phyloP scores from a whole-genome alignment of 2,888 invertebrate genomes.

The Macrosoma leucophasiata region DNA sequence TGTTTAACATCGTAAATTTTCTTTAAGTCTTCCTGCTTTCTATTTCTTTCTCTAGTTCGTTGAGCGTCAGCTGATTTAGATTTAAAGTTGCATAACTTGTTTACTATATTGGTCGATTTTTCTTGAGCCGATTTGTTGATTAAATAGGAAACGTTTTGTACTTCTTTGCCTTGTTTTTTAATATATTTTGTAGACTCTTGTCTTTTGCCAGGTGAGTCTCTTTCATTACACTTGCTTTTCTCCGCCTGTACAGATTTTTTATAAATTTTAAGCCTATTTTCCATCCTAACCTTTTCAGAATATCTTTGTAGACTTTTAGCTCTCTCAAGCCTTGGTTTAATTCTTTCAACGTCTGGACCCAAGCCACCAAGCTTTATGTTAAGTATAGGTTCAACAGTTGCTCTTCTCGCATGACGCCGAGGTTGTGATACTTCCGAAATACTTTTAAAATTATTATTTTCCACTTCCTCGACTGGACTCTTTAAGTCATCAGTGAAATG shows the following conservation, averaged over 20 bases:
- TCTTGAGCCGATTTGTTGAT: constrained; percentile 45
- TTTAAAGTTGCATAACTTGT: constrained; percentile 33
- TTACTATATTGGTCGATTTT: constrained; percentile 26
- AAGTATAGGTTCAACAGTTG: constrained; percentile 40
- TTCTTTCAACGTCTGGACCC: constrained; percentile 60
- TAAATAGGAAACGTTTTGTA: constrained; percentile 43
- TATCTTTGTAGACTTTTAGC: constrained; percentile 66
- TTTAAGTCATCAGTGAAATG: constrained; percentile 32
- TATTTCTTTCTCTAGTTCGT: constrained; percentile 26
- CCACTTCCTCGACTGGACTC: constrained; percentile 29
- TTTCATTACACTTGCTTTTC: constrained; percentile 36
- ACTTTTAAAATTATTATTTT: constrained; percentile 48
- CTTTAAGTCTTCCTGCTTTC: constrained; percentile 23
- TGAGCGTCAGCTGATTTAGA: constrained; percentile 41
- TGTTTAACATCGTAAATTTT: too few relatives aligned
- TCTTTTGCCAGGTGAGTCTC: constrained; percentile 27
- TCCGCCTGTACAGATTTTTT: constrained; percentile 49
- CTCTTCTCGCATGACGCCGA: constrained; percentile 38
- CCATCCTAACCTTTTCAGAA: constrained; percentile 66
- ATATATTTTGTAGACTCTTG: constrained; percentile 28
- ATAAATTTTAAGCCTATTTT: constrained; percentile 61
- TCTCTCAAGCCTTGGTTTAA: constrained; percentile 61
- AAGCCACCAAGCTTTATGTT: constrained; percentile 57
- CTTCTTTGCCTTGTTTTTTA: constrained; percentile 25
- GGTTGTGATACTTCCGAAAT: constrained; percentile 54